Conservation (phyloP, 2,888 invertebrate genomes). For the Ormia ochracea region DNA sequence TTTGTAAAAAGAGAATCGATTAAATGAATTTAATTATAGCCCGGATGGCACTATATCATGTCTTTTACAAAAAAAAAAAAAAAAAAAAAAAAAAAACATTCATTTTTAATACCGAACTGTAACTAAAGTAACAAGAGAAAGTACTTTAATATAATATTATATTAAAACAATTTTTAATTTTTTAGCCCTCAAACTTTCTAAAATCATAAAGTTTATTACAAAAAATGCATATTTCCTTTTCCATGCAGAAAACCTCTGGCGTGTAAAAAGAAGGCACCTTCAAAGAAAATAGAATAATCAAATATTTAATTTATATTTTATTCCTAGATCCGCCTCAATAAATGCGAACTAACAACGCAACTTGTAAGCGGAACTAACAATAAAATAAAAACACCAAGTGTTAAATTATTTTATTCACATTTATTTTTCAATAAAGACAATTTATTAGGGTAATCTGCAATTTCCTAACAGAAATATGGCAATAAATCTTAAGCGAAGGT, state of each 20-base stretch:
- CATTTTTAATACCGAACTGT: background rate
- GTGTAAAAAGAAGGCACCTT: slow-evolving; percentile 19
- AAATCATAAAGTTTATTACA: slow-evolving; percentile 17
- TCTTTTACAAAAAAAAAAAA: too few species aligned
- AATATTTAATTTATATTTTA: slow-evolving; percentile 63
- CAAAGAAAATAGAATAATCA: slow-evolving; percentile 23
- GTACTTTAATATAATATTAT: background rate
- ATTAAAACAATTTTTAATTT: background rate
- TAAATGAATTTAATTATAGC: too few species aligned
- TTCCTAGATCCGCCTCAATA: slow-evolving; percentile 64
- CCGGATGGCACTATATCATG: too few species aligned
- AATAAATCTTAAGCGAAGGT: too few species aligned
- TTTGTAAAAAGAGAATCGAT: too few species aligned
- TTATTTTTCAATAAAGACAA: background rate
- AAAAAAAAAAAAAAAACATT: background rate
- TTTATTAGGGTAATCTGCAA: background rate
- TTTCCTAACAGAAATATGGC: background rate
- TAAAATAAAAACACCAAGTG: slow-evolving; percentile 37
- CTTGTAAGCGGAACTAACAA: slow-evolving; percentile 61
- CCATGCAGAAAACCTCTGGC: background rate
- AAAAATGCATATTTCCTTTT: too few species aligned
- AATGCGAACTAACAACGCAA: slow-evolving; percentile 47
- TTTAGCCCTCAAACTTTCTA: background rate
- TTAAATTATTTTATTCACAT: slow-evolving; percentile 15
- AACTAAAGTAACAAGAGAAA: background rate